A percentile compares a stretch with the other conserved stretches of the same genome.
phyloP scores from a whole-genome alignment of 2,888 invertebrate species.

The Pimpla rufipes region DNA sequence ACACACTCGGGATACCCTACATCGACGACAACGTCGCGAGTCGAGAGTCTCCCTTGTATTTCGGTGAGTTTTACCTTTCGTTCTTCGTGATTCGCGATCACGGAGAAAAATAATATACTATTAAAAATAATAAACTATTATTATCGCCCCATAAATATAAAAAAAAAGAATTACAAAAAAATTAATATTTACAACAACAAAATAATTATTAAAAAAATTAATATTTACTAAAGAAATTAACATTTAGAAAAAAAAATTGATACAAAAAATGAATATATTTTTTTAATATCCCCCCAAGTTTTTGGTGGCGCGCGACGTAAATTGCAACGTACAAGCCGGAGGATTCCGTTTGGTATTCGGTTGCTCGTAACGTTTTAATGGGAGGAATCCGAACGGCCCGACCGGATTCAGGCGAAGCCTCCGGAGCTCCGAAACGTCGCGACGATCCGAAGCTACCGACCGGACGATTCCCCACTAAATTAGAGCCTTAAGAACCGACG shows the following conservation, averaged over 20 bases:
- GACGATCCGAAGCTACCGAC: slow-evolving; percentile 4
- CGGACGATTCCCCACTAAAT: slow-evolving; percentile 32
- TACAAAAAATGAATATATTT: too few species aligned
- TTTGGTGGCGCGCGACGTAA: slow-evolving; percentile 28
- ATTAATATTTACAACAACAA: too few species aligned
- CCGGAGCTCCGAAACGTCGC: not conserved
- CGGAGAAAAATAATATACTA: too few species aligned
- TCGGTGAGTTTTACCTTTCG: slow-evolving; percentile 89
- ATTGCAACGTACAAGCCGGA: slow-evolving; percentile 11
- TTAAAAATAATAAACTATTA: too few species aligned
- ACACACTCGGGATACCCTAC: slow-evolving; percentile 96
- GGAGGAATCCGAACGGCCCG: slow-evolving; percentile 4
- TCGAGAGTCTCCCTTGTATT: slow-evolving; percentile 96
- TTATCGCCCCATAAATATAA: too few species aligned
- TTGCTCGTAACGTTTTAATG: slow-evolving; percentile 49
- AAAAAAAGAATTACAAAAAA: too few species aligned
- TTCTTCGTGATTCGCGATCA: too few species aligned
- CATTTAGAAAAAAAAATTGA: too few species aligned
- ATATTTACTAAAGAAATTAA: too few species aligned
- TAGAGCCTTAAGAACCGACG: slow-evolving; percentile 7
- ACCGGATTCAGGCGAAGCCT: too few species aligned
- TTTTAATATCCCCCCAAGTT: too few species aligned
- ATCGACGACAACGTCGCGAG: slow-evolving; percentile 97
- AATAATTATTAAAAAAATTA: too few species aligned
- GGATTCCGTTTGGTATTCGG: slow-evolving; percentile 31